Base-by-base conservation (phyloP, 1,140 invertebrate species). In the Scylla paramamosain region DNA sequence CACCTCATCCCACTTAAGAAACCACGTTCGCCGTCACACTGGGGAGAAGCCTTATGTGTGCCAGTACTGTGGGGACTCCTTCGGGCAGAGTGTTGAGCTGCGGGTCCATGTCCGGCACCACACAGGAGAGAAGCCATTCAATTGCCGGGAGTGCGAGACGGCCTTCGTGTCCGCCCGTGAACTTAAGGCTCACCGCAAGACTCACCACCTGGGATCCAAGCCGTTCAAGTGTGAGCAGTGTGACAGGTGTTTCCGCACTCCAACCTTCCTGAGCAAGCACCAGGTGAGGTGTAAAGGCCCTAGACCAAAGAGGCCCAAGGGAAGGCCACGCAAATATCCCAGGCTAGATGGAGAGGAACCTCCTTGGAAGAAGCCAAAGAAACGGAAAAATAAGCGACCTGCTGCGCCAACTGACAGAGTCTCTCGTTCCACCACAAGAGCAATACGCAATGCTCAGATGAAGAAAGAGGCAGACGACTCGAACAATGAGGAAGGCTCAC, bases 11-110 rank as follows among this genome's bases (percentile, higher is more conserved):
- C 97, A 97, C 94, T 96, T 97, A 96, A 97, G 97, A 94, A 97
- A 97, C 82, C 97, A 97, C 95, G 96, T 97, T 39, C 96, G 97
- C 8, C 97, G 97, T 10, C 97, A 97, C 95, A 97, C 97, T 45
- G 97, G 97, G 39, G 97, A 97, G 94, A 96, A 96, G n/a, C 97
- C 97, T 14, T 97, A 96, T 93, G 93, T 95, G 16, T 97, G 97
- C 45, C 93, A 95, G 28, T 91, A 89, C 67, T 96, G 96, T 87
- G 89, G 93, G 45, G 93, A 94, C 28, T 82, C 93, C 32, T 96
- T 96, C 88, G 89, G 93, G 12, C 96, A 96, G 29, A 96, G 94
- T 87, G 91, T 93, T 25, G 94, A 95, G 14, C 83, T 96, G 39
- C 88, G 94, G 82, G 94, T 94, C 20, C 96, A 96, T 32, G 25